Evolutionary conservation across 2,797 vertebrate species (phyloP).

Genomic region (Gambusia yucatana): DNA sequence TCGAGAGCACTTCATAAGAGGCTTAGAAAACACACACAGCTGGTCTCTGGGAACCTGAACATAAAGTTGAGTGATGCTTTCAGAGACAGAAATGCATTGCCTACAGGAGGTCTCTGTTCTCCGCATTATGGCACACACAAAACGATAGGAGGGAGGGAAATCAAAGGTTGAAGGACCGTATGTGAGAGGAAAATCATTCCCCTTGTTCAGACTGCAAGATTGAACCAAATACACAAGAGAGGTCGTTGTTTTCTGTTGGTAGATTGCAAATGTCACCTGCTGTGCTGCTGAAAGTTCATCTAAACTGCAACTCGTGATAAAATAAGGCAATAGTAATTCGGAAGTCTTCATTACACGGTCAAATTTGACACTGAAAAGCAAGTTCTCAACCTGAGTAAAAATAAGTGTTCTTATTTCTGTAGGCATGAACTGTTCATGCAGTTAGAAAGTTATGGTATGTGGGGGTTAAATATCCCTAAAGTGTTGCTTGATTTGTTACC

Average conservation of each 20-base stretch:
- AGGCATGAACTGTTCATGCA: constrained; percentile 47
- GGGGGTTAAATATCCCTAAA: constrained; percentile 80
- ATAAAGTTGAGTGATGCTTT: constrained; percentile 85
- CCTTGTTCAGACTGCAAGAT: neutral
- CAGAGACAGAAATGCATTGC: constrained; percentile 78
- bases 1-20: constrained; percentile 79
- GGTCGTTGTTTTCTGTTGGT: constrained; percentile 3
- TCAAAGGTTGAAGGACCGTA: constrained; percentile 46
- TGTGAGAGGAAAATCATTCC: constrained; percentile 21
- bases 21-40: constrained; percentile 83
- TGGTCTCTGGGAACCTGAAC: constrained; percentile 74
- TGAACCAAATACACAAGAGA: constrained; percentile 1
- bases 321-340: constrained; percentile 11
- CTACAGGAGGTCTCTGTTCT: constrained; percentile 67
- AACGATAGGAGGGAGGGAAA: constrained; percentile 57
- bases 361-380: constrained; percentile 22
- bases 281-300: constrained; percentile 35
- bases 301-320: constrained; percentile 28
- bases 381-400: constrained; percentile 30
- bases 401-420: constrained; percentile 47
- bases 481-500: constrained; percentile 85
- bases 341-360: constrained; percentile 19
- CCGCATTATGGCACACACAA: constrained; percentile 47
- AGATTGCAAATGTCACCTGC: constrained; percentile 10
- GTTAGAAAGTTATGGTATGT: constrained; percentile 64